Base-by-base conservation (phyloP, 2,113 vertebrate species). In the Egretta garzetta region DNA sequence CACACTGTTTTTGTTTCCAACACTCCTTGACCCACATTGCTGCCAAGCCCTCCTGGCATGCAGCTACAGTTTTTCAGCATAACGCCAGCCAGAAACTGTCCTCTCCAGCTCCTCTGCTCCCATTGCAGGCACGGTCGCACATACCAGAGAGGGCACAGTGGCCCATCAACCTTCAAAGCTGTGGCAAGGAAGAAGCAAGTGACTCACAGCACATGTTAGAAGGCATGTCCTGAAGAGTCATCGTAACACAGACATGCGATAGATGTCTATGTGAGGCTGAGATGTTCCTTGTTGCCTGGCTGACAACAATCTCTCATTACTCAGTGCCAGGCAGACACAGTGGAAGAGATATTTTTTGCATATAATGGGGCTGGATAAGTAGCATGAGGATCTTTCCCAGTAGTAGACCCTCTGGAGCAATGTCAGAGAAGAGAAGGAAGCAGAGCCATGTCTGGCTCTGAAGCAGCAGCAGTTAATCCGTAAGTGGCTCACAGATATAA, bases 21-120 rank as follows among this genome's bases (percentile, higher is more conserved):
- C 24, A 32, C 6, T 3, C 4, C 43, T 14, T 80, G 23, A 23
- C 35, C 28, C 17, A 18, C 6, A 1, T 45, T 1, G 1, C 14
- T 80, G 35, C 23, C 23, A 58, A 75, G n/a, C 17, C 32, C 20
- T 87, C 27, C 52, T 50, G 52, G 22, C 23, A 73, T 2, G 1
- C 15, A 59, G 43, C 26, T 53, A 26, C n/a, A 56, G 35, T 47
- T 86, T 82, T 95, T 41, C 76, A 86, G 59, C 33, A 26, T 52
- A 67, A 63, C 30, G 17, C 64, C 18, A 22, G 15, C 47, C 53
- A 92, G 80, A 55, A 81, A 30, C 45, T 28, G 11, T 45, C 12
- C 41, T 67, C 39, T 47, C 35, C 23, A 50, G 19, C 17, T 73
- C 30, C 47, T 77, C 18, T 10, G 3, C 14, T 86, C 21, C 58